Percentiles rank a stretch among this genome's conserved stretches.
These are phyloP conservation scores for Pseudococcus viburni DNA, from an alignment of 2,888 invertebrate genomes.

Conservation along the genomic window DNA sequence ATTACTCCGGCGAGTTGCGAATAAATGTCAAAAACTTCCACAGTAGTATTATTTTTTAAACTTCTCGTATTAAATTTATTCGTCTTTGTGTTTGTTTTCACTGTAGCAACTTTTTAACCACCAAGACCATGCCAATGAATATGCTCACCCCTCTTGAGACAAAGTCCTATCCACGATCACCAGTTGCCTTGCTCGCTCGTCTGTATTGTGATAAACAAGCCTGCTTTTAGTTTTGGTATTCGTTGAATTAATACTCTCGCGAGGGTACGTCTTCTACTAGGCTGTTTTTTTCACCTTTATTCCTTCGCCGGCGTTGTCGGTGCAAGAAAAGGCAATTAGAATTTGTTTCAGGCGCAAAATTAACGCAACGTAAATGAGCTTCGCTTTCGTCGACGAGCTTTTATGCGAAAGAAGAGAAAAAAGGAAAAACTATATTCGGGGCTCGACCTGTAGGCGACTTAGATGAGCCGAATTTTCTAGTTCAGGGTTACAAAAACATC, in stretches of 20 bases:
- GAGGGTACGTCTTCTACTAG: not conserved
- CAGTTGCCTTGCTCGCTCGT: not conserved
- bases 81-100: not conserved
- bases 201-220: slow-evolving; percentile 22
- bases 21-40: slow-evolving; percentile 10
- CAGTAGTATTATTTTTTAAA: slow-evolving; percentile 12
- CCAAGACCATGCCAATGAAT: not conserved
- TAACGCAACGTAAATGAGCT: slow-evolving; percentile 24
- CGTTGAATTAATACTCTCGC: not conserved
- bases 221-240: not conserved
- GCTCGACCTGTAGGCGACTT: not conserved
- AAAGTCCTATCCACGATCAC: not conserved
- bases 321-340: slow-evolving; percentile 28
- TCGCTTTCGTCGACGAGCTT: not conserved
- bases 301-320: not conserved
- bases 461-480: slow-evolving; percentile 5
- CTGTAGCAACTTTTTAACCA: not conserved
- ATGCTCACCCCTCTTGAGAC: not conserved
- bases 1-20: not conserved
- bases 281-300: not conserved
- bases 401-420: not conserved
- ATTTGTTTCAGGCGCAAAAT: slow-evolving; percentile 17
- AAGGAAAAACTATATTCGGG: not conserved
- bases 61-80: slow-evolving; percentile 2
- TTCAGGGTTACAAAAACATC: not conserved